Base-by-base conservation (phyloP, 2,888 invertebrate genomes). In the Pyrochroa serraticornis region DNA sequence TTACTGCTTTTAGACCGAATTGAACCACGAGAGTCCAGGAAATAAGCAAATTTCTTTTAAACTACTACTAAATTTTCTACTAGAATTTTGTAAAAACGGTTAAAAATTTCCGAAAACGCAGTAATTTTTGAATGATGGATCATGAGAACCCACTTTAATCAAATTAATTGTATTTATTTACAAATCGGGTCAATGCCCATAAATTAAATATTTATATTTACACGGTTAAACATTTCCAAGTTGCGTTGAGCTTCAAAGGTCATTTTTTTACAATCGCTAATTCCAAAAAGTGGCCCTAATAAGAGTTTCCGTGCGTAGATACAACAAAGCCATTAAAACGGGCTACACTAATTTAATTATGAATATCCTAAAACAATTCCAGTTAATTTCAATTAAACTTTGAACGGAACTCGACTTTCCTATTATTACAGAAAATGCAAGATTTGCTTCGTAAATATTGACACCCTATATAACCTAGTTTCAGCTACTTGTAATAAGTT, bases 151-250 rank as follows among this genome's bases (percentile, higher is more conserved):
- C n/a, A n/a, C n/a, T n/a, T n/a, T n/a, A n/a, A n/a, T n/a, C n/a
- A n/a, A n/a, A n/a, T n/a, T n/a, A n/a, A n/a, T n/a, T n/a, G 8
- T 39, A 10, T 12, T 39, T 53, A 31, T 43, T 43, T 45, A 14
- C 30, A 39, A 53, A 53, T 53, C 38, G 35, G 53, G 53, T 53
- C 53, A 53, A 53, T 53, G 46, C 41, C 39, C 53, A 35, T 34
- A 53, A 22, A 46, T 53, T 33, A 31, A 10, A 45, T 53, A 22
- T 52, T 45, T 46, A 38, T 53, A 45, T 52, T 51, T 52, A 38
- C 52, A 52, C 44, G 36, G 35, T 43, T 51, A 35, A 39, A 41
- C 41, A 47, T 49, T 39, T 49, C 39, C 49, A 32, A 39, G 41
- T 49, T 14, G 36, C n/a, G n/a, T n/a, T 9, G 35, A 12, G 34